Base-by-base conservation (phyloP, 1,140 invertebrate genomes). In the Maconellicoccus hirsutus region DNA sequence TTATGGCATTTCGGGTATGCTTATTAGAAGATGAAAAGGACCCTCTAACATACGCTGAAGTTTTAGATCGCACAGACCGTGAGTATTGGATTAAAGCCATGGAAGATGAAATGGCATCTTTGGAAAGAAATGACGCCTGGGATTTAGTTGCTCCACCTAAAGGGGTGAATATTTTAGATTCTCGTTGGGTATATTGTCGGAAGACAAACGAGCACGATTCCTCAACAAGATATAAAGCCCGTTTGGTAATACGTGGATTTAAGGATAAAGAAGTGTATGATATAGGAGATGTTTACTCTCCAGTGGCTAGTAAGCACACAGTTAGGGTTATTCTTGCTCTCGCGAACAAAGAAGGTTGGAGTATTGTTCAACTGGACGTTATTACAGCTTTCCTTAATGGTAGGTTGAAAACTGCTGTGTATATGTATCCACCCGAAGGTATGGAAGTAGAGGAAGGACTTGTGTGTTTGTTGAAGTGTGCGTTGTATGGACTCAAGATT, bases 301-400 rank as follows among this genome's bases (percentile, higher is more conserved):
- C 66, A 23, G 71, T 72, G 19, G 63, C 71, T 12, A 72, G 66
- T 3, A 22, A 69, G 8, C 29, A 19, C 29, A 66, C 59, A 61
- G 59, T 71, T 6, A 16, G 27, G 23, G 19, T 16, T 14, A 16
- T 71, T 61, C 21, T 71, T 7, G 71, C 71, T 12, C 10, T 71
- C 2, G 38, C 33, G 0, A 33, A 38, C 33, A 38, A 71, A 39
- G 21, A 33, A 0, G 29, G 19, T 19, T 38, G 63, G 38, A 7
- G 22, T 4, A 22, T 23, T 22, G 16, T 39, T 22, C 80, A 81
- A 73, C 75, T 80, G 72, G 81, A 81, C 74, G 77, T 81, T 0
- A 77, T 75, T 42, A 79, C 77, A 16, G 79, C 77, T 0, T 81
- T 80, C 74, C 73, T 81, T 8, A 72, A 81, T 73, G 78, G 78